phyloP scores from a whole-genome alignment of 2,113 vertebrate genomes.

The Apaloderma vittatum region DNA sequence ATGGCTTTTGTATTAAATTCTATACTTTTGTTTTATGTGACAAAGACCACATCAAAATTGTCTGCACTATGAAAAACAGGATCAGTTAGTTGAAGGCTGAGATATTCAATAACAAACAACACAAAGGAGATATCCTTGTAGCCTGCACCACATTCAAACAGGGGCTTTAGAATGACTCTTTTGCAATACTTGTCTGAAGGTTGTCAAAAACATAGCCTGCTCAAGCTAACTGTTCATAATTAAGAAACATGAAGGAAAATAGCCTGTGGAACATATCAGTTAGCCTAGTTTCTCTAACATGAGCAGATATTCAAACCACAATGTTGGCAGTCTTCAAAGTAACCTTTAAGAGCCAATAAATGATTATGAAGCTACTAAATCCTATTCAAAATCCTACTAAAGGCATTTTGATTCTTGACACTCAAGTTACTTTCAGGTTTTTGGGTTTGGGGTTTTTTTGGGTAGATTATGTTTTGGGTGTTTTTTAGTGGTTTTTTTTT shows the following conservation, averaged over 20 bases:
- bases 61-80: neutral
- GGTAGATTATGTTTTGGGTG: neutral
- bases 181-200: slow-evolving; percentile 1
- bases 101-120: slow-evolving; percentile 14
- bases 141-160: neutral
- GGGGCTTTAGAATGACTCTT: neutral
- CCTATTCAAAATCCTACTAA: neutral
- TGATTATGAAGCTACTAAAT: neutral
- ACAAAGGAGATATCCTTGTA: slow-evolving; percentile 30
- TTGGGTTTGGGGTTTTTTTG: neutral
- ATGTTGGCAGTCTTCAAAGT: neutral
- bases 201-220: neutral
- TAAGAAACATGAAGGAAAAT: neutral
- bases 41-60: slow-evolving; percentile 50
- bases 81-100: neutral
- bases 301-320: neutral
- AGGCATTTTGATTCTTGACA: neutral
- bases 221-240: neutral
- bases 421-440: neutral
- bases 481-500: no score
- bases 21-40: neutral
- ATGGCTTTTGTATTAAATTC: slow-evolving; percentile 22
- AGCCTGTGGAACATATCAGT: neutral
- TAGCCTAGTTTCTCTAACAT: neutral
- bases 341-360: neutral